Evolutionary conservation across 2,888 invertebrate species (phyloP).

Genomic region (Embidobia sp.): DNA sequence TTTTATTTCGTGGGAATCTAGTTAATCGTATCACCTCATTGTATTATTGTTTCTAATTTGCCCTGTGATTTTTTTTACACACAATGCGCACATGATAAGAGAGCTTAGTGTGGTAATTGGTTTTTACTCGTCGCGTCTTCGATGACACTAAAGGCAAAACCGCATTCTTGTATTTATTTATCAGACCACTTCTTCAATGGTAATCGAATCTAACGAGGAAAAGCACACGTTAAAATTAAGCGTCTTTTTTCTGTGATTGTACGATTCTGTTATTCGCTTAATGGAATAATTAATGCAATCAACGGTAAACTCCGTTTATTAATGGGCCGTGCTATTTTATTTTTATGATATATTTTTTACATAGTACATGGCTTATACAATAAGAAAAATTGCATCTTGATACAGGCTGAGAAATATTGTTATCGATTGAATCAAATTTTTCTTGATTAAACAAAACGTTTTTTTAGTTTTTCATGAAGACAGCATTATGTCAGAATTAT

Average conservation of each 20-base stretch:
- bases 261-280: neutral
- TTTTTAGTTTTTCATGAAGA: too few relatives aligned
- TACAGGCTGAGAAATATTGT: too few relatives aligned
- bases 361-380: too few relatives aligned
- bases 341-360: too few relatives aligned
- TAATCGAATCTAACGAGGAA: neutral
- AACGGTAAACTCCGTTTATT: neutral
- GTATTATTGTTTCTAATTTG: constrained; percentile 17
- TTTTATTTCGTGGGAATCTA: constrained; percentile 22
- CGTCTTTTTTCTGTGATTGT: constrained; percentile 5
- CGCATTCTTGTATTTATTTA: constrained; percentile 33
- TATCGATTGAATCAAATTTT: too few relatives aligned
- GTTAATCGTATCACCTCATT: constrained; percentile 9
- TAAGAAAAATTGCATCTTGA: too few relatives aligned
- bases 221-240: neutral
- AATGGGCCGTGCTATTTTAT: constrained; percentile 67
- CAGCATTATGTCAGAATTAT: too few relatives aligned
- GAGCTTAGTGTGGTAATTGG: too few relatives aligned
- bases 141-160: constrained; percentile 4
- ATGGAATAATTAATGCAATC: constrained; percentile 1
- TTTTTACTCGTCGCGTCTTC: constrained; percentile 1
- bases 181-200: constrained; percentile 11
- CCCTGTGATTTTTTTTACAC: constrained; percentile 8
- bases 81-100: neutral
- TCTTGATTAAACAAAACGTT: too few relatives aligned